Conservation (phyloP, 2,888 invertebrate species). For the Chirona hameri region DNA sequence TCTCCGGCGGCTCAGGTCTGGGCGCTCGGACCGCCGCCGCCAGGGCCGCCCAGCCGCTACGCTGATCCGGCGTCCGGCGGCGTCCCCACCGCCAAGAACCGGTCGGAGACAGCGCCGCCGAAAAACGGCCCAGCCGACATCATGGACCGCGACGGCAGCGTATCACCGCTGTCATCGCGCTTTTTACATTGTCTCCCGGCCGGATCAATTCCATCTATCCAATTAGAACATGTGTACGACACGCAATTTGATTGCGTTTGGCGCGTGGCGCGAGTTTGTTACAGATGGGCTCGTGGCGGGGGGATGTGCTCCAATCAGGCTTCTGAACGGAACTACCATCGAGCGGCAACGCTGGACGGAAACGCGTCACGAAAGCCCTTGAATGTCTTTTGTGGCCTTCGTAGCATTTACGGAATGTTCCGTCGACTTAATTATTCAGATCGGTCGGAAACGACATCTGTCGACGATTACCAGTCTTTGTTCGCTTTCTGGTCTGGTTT, state of each 20-base stretch:
- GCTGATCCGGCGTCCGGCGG: neutral
- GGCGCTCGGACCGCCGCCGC: too few species aligned
- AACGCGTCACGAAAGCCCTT: too few species aligned
- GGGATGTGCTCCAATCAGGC: neutral
- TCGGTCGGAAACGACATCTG: too few species aligned
- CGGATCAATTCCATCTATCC: slow-evolving; percentile 5
- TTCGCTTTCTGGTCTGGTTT: too few species aligned
- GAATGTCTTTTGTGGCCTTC: too few species aligned
- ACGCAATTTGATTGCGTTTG: neutral
- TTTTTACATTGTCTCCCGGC: neutral
- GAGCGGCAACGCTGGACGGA: too few species aligned
- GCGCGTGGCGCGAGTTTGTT: neutral
- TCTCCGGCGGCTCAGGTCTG: too few species aligned
- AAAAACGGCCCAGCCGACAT: neutral
- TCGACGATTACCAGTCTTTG: too few species aligned
- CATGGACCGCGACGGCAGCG: neutral
- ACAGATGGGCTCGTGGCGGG: neutral
- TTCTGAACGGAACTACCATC: too few species aligned
- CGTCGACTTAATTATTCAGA: neutral
- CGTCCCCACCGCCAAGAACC: neutral
- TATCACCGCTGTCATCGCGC: neutral
- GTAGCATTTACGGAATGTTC: too few species aligned
- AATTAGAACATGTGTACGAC: slow-evolving; percentile 24
- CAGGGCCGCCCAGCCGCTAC: neutral
- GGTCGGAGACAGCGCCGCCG: neutral